Evolutionary conservation across 2,888 invertebrate species (phyloP).

Genomic region (Drosophila meridionalis): DNA sequence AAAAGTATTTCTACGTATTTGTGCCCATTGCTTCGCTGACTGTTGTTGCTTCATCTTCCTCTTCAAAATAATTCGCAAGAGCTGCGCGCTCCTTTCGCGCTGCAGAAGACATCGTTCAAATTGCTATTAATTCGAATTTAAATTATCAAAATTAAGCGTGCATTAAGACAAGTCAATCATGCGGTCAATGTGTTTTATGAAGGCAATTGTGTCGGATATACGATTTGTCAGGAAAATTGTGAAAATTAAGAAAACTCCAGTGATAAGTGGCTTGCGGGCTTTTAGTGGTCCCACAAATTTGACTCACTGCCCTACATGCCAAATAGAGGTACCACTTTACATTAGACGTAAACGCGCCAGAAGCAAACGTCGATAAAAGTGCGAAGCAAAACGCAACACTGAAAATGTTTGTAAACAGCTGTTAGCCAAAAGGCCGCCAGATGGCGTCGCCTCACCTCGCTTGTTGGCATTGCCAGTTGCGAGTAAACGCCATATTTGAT

Average conservation of each 20-base stretch:
- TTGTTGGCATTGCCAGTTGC: conserved; percentile 66
- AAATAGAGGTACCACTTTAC: conserved; percentile 76
- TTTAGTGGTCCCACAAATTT: conserved; percentile 80
- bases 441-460: conserved; percentile 42
- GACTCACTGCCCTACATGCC: conserved; percentile 60
- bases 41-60: conserved; percentile 70
- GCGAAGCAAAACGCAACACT: conserved; percentile 57
- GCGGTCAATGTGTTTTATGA: conserved; percentile 20
- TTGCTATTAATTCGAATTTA: conserved; percentile 38
- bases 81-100: conserved; percentile 70
- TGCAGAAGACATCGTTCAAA: conserved; percentile 53
- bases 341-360: conserved; percentile 65
- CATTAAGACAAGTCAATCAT: conserved; percentile 18
- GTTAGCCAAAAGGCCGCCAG: conserved; percentile 42
- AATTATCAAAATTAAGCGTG: conserved; percentile 17
- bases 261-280: conserved; percentile 63
- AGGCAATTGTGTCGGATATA: conserved; percentile 26
- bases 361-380: conserved; percentile 68
- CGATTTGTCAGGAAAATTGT: conserved; percentile 29
- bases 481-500: conserved; percentile 83
- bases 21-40: conserved; percentile 33
- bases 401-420: conserved; percentile 70
- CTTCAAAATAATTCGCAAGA: conserved; percentile 70
- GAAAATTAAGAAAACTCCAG: conserved; percentile 68
- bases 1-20: conserved; percentile 8